Evolutionary conservation across 2,888 invertebrate species (phyloP).

Genomic region (Lasioglossum figueresi): DNA sequence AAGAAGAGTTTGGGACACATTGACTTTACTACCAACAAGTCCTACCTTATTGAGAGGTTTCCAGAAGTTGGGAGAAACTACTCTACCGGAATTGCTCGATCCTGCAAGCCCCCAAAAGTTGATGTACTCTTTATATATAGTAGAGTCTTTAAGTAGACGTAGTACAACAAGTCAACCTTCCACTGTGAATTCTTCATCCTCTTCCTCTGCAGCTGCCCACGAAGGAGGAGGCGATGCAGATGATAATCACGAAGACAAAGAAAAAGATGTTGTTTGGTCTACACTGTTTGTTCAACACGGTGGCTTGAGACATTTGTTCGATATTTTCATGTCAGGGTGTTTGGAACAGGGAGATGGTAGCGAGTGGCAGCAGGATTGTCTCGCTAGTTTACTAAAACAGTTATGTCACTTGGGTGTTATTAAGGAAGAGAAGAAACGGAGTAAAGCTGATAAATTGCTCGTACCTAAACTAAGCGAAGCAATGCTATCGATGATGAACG

Average conservation of each 20-base stretch:
- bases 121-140: conserved; percentile 97
- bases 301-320: conserved; percentile 94
- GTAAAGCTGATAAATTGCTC: conserved; percentile 87
- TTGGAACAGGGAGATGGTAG: conserved; percentile 89
- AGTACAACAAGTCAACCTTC: conserved; percentile 65
- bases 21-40: conserved; percentile 95
- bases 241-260: conserved; percentile 70
- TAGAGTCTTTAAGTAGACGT: conserved; percentile 88
- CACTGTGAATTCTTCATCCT: conserved; percentile 57
- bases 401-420: conserved; percentile 94
- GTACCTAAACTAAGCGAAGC: conserved; percentile 90
- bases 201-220: conserved; percentile 65
- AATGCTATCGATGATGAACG: conserved; percentile 93
- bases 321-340: conserved; percentile 95
- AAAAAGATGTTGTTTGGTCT: conserved; percentile 87
- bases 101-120: conserved; percentile 96
- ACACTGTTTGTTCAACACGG: conserved; percentile 94
- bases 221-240: conserved; percentile 72
- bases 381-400: conserved; percentile 93
- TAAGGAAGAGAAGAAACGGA: conserved; percentile 83
- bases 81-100: conserved; percentile 91
- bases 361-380: conserved; percentile 97
- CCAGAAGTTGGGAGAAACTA: conserved; percentile 89
- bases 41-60: conserved; percentile 94
- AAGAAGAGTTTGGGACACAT: conserved; percentile 96